phyloP scores from a whole-genome alignment of 2,797 vertebrate species.

The Coccyzus lansbergi region DNA sequence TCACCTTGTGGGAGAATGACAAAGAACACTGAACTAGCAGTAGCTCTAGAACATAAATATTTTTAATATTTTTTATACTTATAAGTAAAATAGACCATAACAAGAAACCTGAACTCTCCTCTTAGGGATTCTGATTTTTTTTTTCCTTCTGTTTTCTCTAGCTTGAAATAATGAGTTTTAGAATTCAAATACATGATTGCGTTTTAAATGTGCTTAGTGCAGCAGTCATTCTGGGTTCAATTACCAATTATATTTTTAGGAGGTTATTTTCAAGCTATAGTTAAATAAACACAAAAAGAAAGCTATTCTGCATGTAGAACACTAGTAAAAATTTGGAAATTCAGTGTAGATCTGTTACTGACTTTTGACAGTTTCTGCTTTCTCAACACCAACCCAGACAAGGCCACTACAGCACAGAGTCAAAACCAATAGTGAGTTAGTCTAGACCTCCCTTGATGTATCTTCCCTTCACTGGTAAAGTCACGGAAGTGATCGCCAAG shows the following conservation, averaged over 20 bases:
- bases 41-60: neutral
- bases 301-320: neutral
- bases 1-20: neutral
- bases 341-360: neutral
- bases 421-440: neutral
- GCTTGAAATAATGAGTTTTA: neutral
- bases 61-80: neutral
- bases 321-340: neutral
- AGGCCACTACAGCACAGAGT: neutral
- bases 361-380: constrained; percentile 19
- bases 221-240: neutral
- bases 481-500: neutral
- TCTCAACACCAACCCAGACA: neutral
- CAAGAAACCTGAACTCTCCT: neutral
- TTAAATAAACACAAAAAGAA: constrained; percentile 1
- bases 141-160: neutral
- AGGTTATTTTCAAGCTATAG: neutral
- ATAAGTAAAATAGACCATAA: constrained; percentile 15
- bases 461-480: neutral
- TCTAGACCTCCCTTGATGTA: neutral
- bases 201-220: neutral
- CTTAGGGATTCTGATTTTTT: neutral
- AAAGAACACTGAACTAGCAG: neutral
- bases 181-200: neutral
- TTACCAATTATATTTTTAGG: neutral